A percentile compares a stretch with the other conserved stretches of the same genome.
These are phyloP conservation scores for Diabrotica virgifera DNA, from an alignment of 1,140 invertebrate genomes.

Conservation along the genomic window DNA sequence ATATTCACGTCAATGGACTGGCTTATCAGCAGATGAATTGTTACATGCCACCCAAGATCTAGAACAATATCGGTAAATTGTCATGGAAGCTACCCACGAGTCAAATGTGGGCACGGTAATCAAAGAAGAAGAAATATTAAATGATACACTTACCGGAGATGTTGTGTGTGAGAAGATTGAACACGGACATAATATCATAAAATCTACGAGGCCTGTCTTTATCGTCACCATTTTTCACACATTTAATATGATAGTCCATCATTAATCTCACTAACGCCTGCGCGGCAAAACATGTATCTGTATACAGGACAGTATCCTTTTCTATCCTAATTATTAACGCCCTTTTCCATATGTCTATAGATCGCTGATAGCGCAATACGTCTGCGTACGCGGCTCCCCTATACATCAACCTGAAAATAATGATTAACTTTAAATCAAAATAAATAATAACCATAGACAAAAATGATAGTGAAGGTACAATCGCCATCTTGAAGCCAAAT, in stretches of 20 bases:
- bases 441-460: no score
- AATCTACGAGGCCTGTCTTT: slow-evolving; percentile 65
- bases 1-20: no score
- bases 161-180: slow-evolving; percentile 61
- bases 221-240: slow-evolving; percentile 49
- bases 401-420: slow-evolving; percentile 46
- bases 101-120: no score
- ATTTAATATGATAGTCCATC: slow-evolving; percentile 72
- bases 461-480: no score
- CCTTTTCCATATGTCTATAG: slow-evolving; percentile 81
- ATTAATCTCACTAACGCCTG: slow-evolving; percentile 76
- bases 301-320: slow-evolving; percentile 63
- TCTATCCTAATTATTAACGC: slow-evolving; percentile 74
- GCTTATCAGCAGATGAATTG: no score
- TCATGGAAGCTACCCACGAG: no score
- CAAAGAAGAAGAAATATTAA: no score
- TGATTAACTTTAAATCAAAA: neutral
- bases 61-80: no score
- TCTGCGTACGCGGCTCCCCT: slow-evolving; percentile 85
- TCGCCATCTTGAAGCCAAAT: no score
- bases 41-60: no score
- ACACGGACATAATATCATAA: slow-evolving; percentile 70
- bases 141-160: slow-evolving; percentile 45
- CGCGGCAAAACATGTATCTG: slow-evolving; percentile 78
- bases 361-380: slow-evolving; percentile 76